A percentile compares a stretch with the other conserved stretches of the same genome.
These are phyloP conservation scores for Bujurquina vittata DNA, from an alignment of 2,113 vertebrate species.

Conservation along the genomic window DNA sequence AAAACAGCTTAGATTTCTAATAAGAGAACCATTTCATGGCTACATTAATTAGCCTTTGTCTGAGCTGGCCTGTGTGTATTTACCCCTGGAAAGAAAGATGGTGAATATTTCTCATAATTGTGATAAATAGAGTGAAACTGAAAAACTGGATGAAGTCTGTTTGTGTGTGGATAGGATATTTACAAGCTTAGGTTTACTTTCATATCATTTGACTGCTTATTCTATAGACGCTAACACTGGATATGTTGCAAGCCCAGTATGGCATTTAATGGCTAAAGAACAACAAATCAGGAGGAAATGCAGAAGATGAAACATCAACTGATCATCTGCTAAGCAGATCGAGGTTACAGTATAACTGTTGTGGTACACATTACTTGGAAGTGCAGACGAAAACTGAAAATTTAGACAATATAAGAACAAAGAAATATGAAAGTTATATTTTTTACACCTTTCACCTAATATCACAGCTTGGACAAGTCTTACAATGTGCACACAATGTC, in stretches of 20 bases:
- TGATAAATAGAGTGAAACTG: constrained; percentile 10
- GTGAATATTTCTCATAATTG: constrained; percentile 4
- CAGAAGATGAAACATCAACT: background rate
- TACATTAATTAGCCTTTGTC: background rate
- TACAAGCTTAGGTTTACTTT: background rate
- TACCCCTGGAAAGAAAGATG: background rate
- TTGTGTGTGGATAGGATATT: constrained; percentile 26
- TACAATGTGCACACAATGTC: no score
- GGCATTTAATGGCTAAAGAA: background rate
- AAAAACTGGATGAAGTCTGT: background rate
- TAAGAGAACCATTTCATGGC: background rate
- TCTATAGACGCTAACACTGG: background rate
- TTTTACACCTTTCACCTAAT: no score
- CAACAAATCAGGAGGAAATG: background rate
- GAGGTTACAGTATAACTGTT: background rate
- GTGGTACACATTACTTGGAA: background rate
- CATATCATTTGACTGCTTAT: background rate
- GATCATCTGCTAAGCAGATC: background rate
- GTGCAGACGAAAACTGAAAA: background rate
- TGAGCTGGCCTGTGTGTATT: constrained; percentile 16
- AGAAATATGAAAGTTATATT: background rate
- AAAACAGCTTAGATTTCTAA: background rate
- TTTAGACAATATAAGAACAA: background rate
- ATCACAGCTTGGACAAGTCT: no score
- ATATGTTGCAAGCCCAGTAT: background rate